phyloP scores from a whole-genome alignment of 2,113 vertebrate genomes.

The Amia ocellicauda region DNA sequence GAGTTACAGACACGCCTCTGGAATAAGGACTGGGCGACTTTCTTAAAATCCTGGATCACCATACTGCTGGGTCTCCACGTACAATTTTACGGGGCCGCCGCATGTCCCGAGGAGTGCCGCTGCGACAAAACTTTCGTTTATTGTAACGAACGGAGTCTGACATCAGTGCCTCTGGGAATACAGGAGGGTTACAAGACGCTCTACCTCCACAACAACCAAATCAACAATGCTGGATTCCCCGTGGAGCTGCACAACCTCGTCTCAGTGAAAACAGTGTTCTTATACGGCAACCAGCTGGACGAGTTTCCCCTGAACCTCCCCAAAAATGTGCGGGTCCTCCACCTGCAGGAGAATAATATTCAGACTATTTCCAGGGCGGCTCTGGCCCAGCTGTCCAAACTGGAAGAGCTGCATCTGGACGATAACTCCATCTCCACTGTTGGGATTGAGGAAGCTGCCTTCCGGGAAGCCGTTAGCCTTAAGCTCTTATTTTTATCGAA shows the following conservation, averaged over 20 bases:
- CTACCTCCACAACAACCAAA: constrained; percentile 99
- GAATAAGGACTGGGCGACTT: constrained; percentile 79
- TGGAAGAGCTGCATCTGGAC: constrained; percentile 93
- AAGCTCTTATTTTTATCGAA: constrained; percentile 94
- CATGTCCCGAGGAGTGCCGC: constrained; percentile 89
- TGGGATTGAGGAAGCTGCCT: constrained; percentile 93
- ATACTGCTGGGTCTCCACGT: constrained; percentile 81
- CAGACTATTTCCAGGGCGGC: constrained; percentile 94
- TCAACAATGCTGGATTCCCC: constrained; percentile 98
- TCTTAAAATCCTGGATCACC: constrained; percentile 85
- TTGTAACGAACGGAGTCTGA: constrained; percentile 97
- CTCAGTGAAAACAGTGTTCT: constrained; percentile 88
- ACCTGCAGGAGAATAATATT: constrained; percentile 98
- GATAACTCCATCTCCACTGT: constrained; percentile 97
- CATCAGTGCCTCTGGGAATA: constrained; percentile 97
- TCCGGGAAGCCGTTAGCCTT: constrained; percentile 89
- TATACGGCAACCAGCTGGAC: constrained; percentile 95
- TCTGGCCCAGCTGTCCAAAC: constrained; percentile 82
- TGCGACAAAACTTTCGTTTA: constrained; percentile 93
- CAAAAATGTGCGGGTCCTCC: constrained; percentile 86
- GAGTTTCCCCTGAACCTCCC: constrained; percentile 97
- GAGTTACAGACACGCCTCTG: constrained; percentile 78
- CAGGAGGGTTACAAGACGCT: constrained; percentile 90
- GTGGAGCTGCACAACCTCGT: constrained; percentile 86
- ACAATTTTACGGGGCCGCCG: constrained; percentile 70